Base-by-base conservation (phyloP, 1,140 invertebrate genomes). In the Atta colombica region DNA sequence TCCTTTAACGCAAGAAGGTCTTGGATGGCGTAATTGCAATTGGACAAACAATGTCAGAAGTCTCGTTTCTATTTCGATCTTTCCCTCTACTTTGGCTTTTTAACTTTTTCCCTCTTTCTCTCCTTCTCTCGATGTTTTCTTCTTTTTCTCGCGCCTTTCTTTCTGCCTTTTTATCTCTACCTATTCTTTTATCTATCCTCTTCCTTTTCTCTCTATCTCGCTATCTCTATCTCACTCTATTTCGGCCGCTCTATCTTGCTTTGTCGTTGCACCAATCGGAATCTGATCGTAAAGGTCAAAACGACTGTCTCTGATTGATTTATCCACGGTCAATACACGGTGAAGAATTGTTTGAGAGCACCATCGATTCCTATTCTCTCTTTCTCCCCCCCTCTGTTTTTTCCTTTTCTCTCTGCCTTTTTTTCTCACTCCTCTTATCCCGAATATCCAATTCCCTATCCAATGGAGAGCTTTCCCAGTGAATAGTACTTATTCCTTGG, bases 261-360 rank as follows among this genome's bases (percentile, higher is more conserved):
- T 14, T 61, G 69, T 51, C 49, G 60, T 78, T 65, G 85, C 88
- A 72, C 35, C 88, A 58, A 51, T 10, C 78, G 89, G 89, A 90
- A 91, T 90, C 77, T 63, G 90, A 90, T 90, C 90, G 87, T 78
- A 85, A 88, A 91, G 89, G 84, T 91, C 90, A 87, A 90, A 91
- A 91, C 90, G 86, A 90, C 89, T 90, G 89, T 91, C 89, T 82
- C 87, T 90, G 90, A 91, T 91, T 91, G 90, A 91, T 91, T 91
- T 91, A 90, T 87, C 87, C 89, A 90, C 84, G 89, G 87, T 91
- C 90, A 90, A 91, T 91, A 90, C 90, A 86, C 90, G 84, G 74
- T 85, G 87, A 91, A 90, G 90, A 91, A 91, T 90, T 81, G 89
- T 87, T 88, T 74, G 77, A 80, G 77, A 77, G 89, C 45, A 71